phyloP scores from a whole-genome alignment of 2,797 vertebrate genomes.

The Cryptoblepharus egeriae region DNA sequence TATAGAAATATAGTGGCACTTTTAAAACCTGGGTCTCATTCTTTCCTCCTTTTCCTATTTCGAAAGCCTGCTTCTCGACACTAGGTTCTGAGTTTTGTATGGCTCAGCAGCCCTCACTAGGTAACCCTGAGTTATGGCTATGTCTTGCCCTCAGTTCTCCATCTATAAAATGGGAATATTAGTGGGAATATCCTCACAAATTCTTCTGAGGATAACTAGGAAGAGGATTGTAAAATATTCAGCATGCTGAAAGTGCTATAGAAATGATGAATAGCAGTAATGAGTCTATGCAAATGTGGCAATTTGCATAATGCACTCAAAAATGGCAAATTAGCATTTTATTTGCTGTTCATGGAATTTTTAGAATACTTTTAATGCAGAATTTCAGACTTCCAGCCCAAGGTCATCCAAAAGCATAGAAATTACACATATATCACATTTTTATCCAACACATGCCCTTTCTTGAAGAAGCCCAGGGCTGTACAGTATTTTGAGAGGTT shows the following conservation, averaged over 20 bases:
- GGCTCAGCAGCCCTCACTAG: not conserved
- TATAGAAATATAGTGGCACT: not conserved
- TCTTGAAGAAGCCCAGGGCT: too few species aligned
- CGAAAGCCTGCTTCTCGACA: too few species aligned
- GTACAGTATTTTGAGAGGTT: not conserved
- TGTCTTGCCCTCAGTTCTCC: conserved; percentile 15
- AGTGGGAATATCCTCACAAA: not conserved
- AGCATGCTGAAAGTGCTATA: conserved; percentile 22
- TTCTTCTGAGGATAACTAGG: conserved; percentile 2
- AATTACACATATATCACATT: not conserved
- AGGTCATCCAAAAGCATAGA: not conserved
- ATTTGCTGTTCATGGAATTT: conserved; percentile 20
- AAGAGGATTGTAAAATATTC: conserved; percentile 16
- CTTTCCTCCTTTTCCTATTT: not conserved
- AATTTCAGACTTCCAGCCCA: not conserved
- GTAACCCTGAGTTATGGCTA: not conserved
- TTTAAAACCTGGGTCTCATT: not conserved
- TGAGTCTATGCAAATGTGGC: conserved; percentile 32
- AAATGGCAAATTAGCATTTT: conserved; percentile 43
- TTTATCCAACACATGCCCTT: not conserved
- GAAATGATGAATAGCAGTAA: conserved; percentile 35
- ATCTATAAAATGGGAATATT: conserved; percentile 39
- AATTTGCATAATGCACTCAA: conserved; percentile 37
- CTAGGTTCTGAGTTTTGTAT: not conserved
- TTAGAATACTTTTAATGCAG: conserved; percentile 4